Base-by-base conservation (phyloP, 1,140 invertebrate genomes). In the Drosophila miranda region DNA sequence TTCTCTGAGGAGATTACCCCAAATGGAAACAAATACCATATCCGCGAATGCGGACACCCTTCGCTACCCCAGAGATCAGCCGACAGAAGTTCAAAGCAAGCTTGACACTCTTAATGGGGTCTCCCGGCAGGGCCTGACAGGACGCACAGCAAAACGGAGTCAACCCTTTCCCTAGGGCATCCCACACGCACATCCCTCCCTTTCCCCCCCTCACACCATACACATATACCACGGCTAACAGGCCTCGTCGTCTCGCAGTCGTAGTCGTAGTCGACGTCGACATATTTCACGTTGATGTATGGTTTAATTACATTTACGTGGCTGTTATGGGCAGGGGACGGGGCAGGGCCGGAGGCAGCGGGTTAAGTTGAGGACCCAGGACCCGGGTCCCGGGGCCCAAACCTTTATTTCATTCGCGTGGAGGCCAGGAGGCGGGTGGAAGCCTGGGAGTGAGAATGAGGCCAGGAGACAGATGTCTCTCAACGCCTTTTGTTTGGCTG, bases 291-390 rank as follows among this genome's bases (percentile, higher is more conserved):
- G 82, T 87, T 87, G 82, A 87, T 87, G 83, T 87, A 87, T 87
- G 82, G 83, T 87, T 87, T 87, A 87, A 87, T 87, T 87, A 87
- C 83, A 87, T 87, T 88, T 87, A 81, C 82, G 82, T 87, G 82
- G 83, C 73, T 68, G 68, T 73, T 74, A 74, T 74, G 73, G 59
- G 69, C 43, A 16, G 41, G 14, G 23, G 23, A 5, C 23, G 41
- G 6, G 13, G 26, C 13, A 21, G 21, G 13, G 56, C 62, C 48
- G 34, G 0, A 38, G 34, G 9, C 9, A 11, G 9, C 26, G 5
- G 62, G 62, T 30, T 23, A 53, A 67, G 53, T 67, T 21, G 41
- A 41, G 61, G 45, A 54, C 28, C 19, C 34, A 34, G 6, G 23
- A 26, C 11, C 13, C 11, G 23, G 23, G 23, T 6, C 14, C 23